These are phyloP conservation scores for Progne subis DNA, from an alignment of 2,113 vertebrate genomes.

Conservation along the genomic window DNA sequence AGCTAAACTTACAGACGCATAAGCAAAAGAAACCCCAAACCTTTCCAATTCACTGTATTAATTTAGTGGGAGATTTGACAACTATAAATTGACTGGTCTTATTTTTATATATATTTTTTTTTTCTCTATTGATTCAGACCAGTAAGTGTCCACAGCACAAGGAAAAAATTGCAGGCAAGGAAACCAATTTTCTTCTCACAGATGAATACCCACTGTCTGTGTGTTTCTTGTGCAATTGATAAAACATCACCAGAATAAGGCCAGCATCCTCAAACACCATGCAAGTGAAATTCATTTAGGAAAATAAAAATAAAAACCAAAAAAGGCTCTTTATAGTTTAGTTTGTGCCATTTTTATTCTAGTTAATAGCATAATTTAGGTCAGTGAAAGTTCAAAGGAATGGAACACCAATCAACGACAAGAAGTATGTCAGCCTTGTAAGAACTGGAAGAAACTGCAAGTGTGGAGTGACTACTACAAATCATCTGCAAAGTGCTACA, in stretches of 20 bases:
- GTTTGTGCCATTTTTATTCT: neutral
- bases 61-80: neutral
- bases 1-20: neutral
- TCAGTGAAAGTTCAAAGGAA: neutral
- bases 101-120: neutral
- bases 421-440: neutral
- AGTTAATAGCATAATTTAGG: neutral
- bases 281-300: neutral
- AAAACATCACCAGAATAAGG: neutral
- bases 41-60: neutral
- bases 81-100: neutral
- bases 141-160: neutral
- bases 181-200: neutral
- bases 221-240: neutral
- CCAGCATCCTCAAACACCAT: neutral
- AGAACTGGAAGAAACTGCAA: neutral
- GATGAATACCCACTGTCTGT: neutral
- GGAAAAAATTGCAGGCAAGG: neutral
- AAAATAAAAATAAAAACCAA: neutral
- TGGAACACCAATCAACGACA: neutral
- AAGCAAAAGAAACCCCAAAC: neutral
- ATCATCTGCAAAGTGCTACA: neutral
- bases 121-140: neutral
- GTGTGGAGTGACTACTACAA: neutral
- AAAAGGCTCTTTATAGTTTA: neutral